phyloP scores from a whole-genome alignment of 2,888 invertebrate genomes.

The Glomeris marginata region DNA sequence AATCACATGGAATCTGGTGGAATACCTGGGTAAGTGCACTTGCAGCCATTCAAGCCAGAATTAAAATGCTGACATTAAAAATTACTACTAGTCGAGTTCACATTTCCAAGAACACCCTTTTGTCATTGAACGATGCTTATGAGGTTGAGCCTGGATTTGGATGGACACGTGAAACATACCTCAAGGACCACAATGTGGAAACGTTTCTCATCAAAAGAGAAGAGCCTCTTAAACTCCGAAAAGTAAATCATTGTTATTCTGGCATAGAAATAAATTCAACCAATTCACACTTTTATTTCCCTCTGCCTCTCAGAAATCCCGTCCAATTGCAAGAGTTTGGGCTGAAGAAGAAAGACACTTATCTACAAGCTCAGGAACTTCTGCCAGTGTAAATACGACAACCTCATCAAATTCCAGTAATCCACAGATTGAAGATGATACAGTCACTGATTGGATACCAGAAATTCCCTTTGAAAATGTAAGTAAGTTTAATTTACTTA shows the following conservation, averaged over 20 bases:
- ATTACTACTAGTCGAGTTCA: conserved; percentile 64
- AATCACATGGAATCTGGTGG: conserved; percentile 97
- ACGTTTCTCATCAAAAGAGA: conserved; percentile 76
- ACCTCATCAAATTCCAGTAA: conserved; percentile 4
- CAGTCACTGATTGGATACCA: conserved; percentile 70
- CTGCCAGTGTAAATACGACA: conserved; percentile 11
- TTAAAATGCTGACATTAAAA: neutral
- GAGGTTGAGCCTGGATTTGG: conserved; percentile 89
- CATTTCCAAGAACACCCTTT: conserved; percentile 77
- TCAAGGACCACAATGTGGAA: conserved; percentile 68
- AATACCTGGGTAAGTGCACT: conserved; percentile 63
- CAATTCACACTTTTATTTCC: neutral
- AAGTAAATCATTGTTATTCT: conserved; percentile 11
- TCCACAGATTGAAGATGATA: conserved; percentile 53
- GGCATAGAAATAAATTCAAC: neutral
- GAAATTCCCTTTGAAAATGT: conserved; percentile 87
- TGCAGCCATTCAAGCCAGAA: neutral
- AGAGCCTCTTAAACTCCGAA: conserved; percentile 45
- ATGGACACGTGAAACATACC: conserved; percentile 60
- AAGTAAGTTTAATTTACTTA: conserved; percentile 20
- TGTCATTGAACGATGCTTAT: conserved; percentile 72
- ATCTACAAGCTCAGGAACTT: neutral
- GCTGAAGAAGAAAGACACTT: conserved; percentile 25
- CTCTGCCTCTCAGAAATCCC: conserved; percentile 1
- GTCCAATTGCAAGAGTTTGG: conserved; percentile 25